These are phyloP conservation scores for Punctoribates punctum DNA, from an alignment of 2,888 invertebrate species.

Conservation along the genomic window DNA sequence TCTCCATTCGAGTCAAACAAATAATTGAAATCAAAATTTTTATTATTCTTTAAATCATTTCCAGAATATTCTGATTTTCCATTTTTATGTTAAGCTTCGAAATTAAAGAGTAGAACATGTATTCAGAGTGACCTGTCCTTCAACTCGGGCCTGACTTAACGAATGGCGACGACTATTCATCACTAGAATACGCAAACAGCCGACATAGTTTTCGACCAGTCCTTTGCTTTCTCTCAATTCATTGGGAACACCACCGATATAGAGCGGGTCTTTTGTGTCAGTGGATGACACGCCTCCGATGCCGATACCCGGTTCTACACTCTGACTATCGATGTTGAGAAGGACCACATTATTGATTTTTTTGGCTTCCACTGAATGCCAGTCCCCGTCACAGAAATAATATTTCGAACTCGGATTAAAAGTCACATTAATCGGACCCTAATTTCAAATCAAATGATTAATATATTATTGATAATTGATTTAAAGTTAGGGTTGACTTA, in stretches of 20 bases:
- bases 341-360: constrained; percentile 88
- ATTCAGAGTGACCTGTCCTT: constrained; percentile 70
- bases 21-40: neutral
- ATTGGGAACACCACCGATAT: constrained; percentile 80
- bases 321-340: constrained; percentile 76
- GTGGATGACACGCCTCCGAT: constrained; percentile 67
- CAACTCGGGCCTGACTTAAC: constrained; percentile 61
- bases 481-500: neutral
- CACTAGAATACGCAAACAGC: constrained; percentile 63
- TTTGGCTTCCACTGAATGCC: constrained; percentile 79
- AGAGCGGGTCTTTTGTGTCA: constrained; percentile 77
- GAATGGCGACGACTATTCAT: constrained; percentile 55
- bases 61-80: neutral
- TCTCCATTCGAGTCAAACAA: neutral
- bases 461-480: neutral
- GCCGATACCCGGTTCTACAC: constrained; percentile 66
- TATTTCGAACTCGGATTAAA: constrained; percentile 66
- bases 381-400: constrained; percentile 85
- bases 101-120: constrained; percentile 72
- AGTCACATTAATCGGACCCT: constrained; percentile 69
- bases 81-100: neutral
- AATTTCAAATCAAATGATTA: neutral
- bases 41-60: no score
- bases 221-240: constrained; percentile 62
- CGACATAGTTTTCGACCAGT: constrained; percentile 62